A percentile compares a stretch with the other conserved stretches of the same genome.
Conservation (phyloP, 2,888 invertebrate species). For the Macaria liturata region DNA sequence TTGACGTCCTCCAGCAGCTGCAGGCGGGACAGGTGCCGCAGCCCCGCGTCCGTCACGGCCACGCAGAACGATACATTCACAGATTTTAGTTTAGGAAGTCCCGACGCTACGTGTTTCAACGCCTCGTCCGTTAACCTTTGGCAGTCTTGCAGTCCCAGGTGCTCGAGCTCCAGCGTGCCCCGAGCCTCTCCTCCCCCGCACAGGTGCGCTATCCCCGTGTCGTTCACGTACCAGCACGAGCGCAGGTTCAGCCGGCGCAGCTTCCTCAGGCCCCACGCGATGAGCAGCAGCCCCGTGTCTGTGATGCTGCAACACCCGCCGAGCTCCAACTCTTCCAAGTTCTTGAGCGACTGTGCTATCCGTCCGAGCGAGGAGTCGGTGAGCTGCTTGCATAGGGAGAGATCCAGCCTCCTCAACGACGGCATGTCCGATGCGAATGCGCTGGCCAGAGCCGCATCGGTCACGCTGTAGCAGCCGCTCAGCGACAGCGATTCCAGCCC, state of each 20-base stretch:
- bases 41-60: slow-evolving; percentile 95
- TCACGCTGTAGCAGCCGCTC: slow-evolving; percentile 96
- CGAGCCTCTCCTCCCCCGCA: slow-evolving; percentile 90
- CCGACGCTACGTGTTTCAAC: slow-evolving; percentile 91
- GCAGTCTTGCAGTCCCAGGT: slow-evolving; percentile 96
- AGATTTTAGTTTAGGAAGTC: slow-evolving; percentile 90
- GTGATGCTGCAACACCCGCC: slow-evolving; percentile 97
- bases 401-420: slow-evolving; percentile 90
- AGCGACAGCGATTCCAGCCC: slow-evolving; percentile 94
- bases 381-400: slow-evolving; percentile 97
- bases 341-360: slow-evolving; percentile 93
- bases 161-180: slow-evolving; percentile 91
- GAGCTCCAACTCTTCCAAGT: slow-evolving; percentile 93
- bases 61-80: slow-evolving; percentile 97
- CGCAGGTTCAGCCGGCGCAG: slow-evolving; percentile 93
- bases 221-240: slow-evolving; percentile 96
- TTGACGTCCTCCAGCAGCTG: slow-evolving; percentile 93
- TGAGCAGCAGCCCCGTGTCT: slow-evolving; percentile 92
- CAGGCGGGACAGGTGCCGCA: slow-evolving; percentile 94
- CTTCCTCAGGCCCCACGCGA: slow-evolving; percentile 94
- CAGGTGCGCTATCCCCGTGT: slow-evolving; percentile 94
- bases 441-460: slow-evolving; percentile 92
- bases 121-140: slow-evolving; percentile 96
- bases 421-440: slow-evolving; percentile 91
- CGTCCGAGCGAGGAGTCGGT: slow-evolving; percentile 94